Percentiles rank a stretch among this genome's conserved stretches.
Evolutionary conservation across 2,888 invertebrate genomes (phyloP).

Genomic region (Callinectes sapidus): DNA sequence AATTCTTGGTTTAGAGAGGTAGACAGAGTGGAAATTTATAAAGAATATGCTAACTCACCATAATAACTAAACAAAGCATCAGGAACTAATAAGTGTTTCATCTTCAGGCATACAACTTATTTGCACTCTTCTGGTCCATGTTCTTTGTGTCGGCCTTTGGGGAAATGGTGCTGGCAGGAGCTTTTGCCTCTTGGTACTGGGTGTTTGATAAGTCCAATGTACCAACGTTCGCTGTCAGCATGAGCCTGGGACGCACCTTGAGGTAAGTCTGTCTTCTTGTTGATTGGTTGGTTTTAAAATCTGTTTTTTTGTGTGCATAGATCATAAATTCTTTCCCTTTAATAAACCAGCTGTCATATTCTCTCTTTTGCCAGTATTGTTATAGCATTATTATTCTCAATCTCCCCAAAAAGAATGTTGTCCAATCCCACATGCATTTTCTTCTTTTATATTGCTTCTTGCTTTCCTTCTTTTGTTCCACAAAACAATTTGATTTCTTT

Average conservation of each 20-base stretch:
- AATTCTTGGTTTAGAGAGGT: too few species aligned
- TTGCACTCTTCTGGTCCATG: slow-evolving; percentile 92
- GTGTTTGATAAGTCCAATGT: slow-evolving; percentile 87
- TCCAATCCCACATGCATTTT: neutral
- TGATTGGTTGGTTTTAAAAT: neutral
- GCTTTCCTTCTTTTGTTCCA: neutral
- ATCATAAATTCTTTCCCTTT: neutral
- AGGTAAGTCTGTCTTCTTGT: slow-evolving; percentile 60
- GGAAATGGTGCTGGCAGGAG: slow-evolving; percentile 91
- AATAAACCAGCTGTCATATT: neutral
- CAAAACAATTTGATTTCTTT: neutral
- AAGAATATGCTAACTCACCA: neutral
- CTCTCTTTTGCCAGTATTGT: neutral
- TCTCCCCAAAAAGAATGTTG: neutral
- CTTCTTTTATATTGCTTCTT: neutral
- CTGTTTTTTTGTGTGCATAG: neutral
- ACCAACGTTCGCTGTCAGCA: slow-evolving; percentile 88
- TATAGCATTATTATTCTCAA: too few species aligned
- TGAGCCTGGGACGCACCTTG: slow-evolving; percentile 83
- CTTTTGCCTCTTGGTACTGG: slow-evolving; percentile 89
- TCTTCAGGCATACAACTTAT: slow-evolving; percentile 80
- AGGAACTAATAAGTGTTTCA: slow-evolving; percentile 19
- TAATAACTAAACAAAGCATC: neutral
- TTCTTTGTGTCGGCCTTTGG: slow-evolving; percentile 92
- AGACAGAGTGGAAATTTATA: neutral